phyloP scores from a whole-genome alignment of 23 tunicate species.

The Aplidium turbinatum region DNA sequence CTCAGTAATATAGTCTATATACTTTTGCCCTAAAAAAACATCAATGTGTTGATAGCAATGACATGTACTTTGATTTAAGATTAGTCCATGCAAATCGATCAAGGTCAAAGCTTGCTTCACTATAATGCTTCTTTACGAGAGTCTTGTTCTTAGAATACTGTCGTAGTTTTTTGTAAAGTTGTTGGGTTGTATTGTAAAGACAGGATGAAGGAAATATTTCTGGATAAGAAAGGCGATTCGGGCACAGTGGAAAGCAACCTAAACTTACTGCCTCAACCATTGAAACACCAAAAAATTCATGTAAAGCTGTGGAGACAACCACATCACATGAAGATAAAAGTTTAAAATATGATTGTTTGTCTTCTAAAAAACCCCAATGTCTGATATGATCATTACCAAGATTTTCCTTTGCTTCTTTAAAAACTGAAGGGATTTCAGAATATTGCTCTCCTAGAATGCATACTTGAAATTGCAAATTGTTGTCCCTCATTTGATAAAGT shows the following conservation, averaged over 20 bases:
- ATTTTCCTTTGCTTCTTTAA: slow-evolving; percentile 50
- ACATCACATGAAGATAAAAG: slow-evolving; percentile 52
- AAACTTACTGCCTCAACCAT: slow-evolving; percentile 72
- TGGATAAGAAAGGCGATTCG: slow-evolving; percentile 80
- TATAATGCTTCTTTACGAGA: slow-evolving; percentile 4
- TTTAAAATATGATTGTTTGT: slow-evolving; percentile 39
- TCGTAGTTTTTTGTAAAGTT: slow-evolving; percentile 64
- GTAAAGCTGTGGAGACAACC: slow-evolving; percentile 86
- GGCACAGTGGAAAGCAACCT: slow-evolving; percentile 89
- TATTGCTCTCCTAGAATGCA: slow-evolving; percentile 78
- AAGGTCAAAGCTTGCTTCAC: slow-evolving; percentile 17
- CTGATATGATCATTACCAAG: slow-evolving; percentile 47
- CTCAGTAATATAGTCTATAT: too few relatives aligned
- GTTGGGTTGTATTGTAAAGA: slow-evolving; percentile 75
- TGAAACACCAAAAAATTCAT: slow-evolving; percentile 95
- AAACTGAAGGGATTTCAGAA: slow-evolving; percentile 59
- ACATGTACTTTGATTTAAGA: slow-evolving; percentile 27
- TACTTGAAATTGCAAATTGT: slow-evolving; percentile 56
- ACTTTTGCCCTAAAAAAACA: too few relatives aligned
- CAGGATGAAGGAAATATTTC: slow-evolving; percentile 77
- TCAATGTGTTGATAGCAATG: too few relatives aligned
- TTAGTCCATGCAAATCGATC: slow-evolving; percentile 30
- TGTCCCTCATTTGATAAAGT: slow-evolving; percentile 52
- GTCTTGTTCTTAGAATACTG: slow-evolving; percentile 35
- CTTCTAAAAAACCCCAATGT: slow-evolving; percentile 69